A percentile compares a stretch with the other conserved stretches of the same genome.
These are phyloP conservation scores for Syrrhaptes paradoxus DNA, from an alignment of 2,113 vertebrate species.

Conservation along the genomic window DNA sequence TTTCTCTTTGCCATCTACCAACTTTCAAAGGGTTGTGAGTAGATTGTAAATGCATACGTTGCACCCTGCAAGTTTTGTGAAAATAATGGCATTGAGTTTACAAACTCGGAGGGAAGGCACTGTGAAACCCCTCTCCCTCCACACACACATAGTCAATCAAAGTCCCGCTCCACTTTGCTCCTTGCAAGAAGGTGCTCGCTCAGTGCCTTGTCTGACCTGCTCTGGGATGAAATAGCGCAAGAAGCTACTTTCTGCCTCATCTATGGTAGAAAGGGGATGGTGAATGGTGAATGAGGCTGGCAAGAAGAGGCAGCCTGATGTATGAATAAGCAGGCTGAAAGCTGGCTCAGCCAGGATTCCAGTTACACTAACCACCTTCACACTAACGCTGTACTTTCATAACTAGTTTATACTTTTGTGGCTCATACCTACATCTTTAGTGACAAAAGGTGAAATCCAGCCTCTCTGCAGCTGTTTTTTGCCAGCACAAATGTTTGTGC, in stretches of 20 bases:
- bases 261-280: background rate
- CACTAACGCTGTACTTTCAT: background rate
- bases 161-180: background rate
- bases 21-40: background rate
- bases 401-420: background rate
- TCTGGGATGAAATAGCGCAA: background rate
- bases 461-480: background rate
- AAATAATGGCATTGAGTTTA: background rate
- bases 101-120: background rate
- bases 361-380: background rate
- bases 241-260: background rate
- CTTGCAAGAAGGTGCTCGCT: background rate
- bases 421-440: background rate
- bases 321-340: background rate
- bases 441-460: background rate
- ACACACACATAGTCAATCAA: background rate
- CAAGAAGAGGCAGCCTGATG: background rate
- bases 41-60: background rate
- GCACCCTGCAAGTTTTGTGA: background rate
- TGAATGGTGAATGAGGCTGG: background rate
- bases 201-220: background rate
- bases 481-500: background rate
- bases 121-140: background rate
- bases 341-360: background rate
- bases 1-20: background rate